phyloP scores from a whole-genome alignment of 2,888 invertebrate species.

The Falcaria lacertinaria region DNA sequence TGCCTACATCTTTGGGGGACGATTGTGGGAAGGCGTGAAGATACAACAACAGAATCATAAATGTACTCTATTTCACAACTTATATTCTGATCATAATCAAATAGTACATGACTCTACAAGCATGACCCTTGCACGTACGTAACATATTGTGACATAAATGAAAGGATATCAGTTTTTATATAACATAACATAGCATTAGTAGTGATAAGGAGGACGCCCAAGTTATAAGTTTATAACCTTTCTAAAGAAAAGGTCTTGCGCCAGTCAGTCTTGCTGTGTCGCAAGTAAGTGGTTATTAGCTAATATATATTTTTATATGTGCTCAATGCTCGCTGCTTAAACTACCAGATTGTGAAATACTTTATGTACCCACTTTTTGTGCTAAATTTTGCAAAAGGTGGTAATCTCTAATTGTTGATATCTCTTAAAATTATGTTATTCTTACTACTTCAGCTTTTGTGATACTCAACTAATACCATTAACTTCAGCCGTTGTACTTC shows the following conservation, averaged over 20 bases:
- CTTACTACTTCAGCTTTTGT: too few relatives aligned
- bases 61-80: background rate
- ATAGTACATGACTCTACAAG: background rate
- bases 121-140: background rate
- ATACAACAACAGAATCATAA: too few relatives aligned
- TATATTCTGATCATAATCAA: background rate
- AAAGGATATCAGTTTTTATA: background rate
- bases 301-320: background rate
- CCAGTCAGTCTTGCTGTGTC: background rate
- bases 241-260: background rate
- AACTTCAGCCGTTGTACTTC: too few relatives aligned
- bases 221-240: background rate
- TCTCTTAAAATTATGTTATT: background rate
- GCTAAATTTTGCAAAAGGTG: background rate
- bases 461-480: too few relatives aligned
- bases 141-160: background rate
- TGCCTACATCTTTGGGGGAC: too few relatives aligned
- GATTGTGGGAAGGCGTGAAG: too few relatives aligned
- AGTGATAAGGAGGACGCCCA: background rate
- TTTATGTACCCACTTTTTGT: background rate
- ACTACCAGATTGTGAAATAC: background rate
- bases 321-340: background rate
- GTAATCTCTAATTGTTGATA: background rate
- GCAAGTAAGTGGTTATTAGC: background rate
- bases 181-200: background rate